Evolutionary conservation across 2,113 vertebrate genomes (phyloP).

Genomic region (Eurypyga helias): DNA sequence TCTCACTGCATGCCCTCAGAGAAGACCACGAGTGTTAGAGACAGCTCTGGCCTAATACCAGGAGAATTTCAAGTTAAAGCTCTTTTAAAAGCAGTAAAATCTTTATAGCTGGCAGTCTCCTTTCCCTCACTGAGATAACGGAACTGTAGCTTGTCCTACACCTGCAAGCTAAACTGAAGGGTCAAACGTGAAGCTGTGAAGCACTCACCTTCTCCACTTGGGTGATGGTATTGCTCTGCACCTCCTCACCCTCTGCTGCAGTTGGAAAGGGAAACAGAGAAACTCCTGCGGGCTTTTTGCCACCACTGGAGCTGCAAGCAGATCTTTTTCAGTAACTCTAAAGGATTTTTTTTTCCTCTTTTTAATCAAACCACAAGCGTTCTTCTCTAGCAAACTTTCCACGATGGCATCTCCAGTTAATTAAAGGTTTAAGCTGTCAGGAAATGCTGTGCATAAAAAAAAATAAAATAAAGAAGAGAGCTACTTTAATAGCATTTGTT

Average conservation of each 20-base stretch:
- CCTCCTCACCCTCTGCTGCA: constrained; percentile 45
- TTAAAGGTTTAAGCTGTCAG: constrained; percentile 77
- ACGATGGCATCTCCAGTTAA: constrained; percentile 75
- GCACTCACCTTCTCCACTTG: background rate
- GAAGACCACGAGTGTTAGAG: constrained; percentile 13
- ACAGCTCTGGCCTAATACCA: constrained; percentile 35
- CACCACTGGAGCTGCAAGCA: constrained; percentile 57
- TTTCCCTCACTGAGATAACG: constrained; percentile 20
- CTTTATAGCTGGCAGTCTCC: constrained; percentile 4
- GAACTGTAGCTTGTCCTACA: constrained; percentile 18
- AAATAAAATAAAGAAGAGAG: constrained; percentile 18
- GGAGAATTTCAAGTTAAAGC: constrained; percentile 39
- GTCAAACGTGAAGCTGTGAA: background rate
- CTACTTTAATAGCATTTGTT: constrained; percentile 52
- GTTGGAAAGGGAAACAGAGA: constrained; percentile 26
- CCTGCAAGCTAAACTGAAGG: background rate
- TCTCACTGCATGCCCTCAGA: constrained; percentile 3
- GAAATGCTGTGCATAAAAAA: constrained; percentile 51
- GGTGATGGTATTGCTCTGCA: background rate
- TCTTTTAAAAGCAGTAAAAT: background rate
- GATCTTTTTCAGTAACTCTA: constrained; percentile 66
- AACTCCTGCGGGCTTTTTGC: constrained; percentile 38
- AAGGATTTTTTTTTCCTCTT: constrained; percentile 64
- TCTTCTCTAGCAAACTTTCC: constrained; percentile 75
- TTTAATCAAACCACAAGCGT: constrained; percentile 74